These are phyloP conservation scores for Cordylochernes scorpioides DNA, from an alignment of 2,888 invertebrate species.

Conservation along the genomic window DNA sequence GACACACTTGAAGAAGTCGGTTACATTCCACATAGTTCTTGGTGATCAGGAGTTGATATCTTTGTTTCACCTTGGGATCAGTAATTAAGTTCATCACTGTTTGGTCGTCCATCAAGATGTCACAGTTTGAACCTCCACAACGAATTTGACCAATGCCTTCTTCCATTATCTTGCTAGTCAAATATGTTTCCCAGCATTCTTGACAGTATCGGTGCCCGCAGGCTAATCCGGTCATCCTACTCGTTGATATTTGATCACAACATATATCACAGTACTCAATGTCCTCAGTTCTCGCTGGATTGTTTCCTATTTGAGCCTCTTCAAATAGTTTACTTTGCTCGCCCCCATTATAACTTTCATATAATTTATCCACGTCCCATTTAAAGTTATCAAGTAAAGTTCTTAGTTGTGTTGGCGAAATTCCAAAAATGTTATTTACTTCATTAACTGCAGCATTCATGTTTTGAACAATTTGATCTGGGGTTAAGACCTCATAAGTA, in stretches of 20 bases:
- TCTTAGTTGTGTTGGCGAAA: no score
- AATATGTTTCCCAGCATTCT: slow-evolving; percentile 27
- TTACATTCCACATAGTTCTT: slow-evolving; percentile 98
- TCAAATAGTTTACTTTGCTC: not conserved
- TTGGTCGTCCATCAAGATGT: slow-evolving; percentile 27
- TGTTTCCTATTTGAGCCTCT: not conserved
- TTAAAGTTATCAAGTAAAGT: not conserved
- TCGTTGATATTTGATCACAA: not conserved
- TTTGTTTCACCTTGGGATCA: slow-evolving; percentile 59
- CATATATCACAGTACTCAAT: not conserved
- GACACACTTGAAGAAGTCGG: slow-evolving; percentile 84
- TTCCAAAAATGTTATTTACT: no score
- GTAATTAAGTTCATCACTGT: slow-evolving; percentile 35
- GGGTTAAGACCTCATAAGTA: no score
- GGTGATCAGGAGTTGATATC: slow-evolving; percentile 88
- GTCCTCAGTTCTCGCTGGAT: no score
- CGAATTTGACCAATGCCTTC: slow-evolving; percentile 27
- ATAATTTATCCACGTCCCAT: not conserved
- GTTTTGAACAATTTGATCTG: no score
- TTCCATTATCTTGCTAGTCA: slow-evolving; percentile 27
- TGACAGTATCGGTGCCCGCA: slow-evolving; percentile 28
- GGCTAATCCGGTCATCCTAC: slow-evolving; percentile 25
- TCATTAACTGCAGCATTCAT: no score
- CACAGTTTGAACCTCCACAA: slow-evolving; percentile 26
- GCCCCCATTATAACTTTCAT: not conserved